phyloP scores from a whole-genome alignment of 2,113 vertebrate species.

The Ammodytes marinus region DNA sequence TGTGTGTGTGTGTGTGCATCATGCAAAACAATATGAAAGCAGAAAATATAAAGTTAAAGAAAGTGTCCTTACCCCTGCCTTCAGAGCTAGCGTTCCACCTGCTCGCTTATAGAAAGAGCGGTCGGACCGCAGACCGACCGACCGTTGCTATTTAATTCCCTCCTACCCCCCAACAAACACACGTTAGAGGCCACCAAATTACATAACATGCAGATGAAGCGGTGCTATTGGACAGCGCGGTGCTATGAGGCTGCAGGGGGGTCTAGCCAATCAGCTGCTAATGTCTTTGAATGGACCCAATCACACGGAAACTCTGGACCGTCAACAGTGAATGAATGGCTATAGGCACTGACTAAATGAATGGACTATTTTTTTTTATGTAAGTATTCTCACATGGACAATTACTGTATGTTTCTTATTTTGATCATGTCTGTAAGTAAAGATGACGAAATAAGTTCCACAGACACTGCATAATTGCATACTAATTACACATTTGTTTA shows the following conservation, averaged over 20 bases:
- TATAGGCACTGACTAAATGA: not conserved
- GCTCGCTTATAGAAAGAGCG: constrained; percentile 40
- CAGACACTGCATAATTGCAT: too few relatives aligned
- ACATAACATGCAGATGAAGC: constrained; percentile 46
- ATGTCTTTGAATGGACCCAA: not conserved
- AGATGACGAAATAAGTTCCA: too few relatives aligned
- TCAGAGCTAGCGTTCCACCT: constrained; percentile 20
- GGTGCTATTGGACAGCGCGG: constrained; percentile 52
- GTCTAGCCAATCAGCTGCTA: constrained; percentile 32
- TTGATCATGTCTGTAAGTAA: too few relatives aligned
- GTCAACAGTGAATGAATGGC: not conserved
- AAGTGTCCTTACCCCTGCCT: constrained; percentile 50
- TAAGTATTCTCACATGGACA: not conserved
- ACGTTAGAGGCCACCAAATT: constrained; percentile 23
- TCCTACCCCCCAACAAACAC: not conserved
- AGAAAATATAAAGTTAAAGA: not conserved
- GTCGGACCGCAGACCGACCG: not conserved
- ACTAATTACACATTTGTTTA: too few relatives aligned
- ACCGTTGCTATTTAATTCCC: constrained; percentile 61
- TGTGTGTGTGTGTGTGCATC: not conserved
- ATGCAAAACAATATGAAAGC: not conserved
- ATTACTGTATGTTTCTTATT: too few relatives aligned
- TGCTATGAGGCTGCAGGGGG: not conserved
- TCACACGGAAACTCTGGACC: not conserved
- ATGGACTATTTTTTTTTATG: not conserved